Conservation (phyloP, 2,113 vertebrate species). For the Pristiophorus japonicus region DNA sequence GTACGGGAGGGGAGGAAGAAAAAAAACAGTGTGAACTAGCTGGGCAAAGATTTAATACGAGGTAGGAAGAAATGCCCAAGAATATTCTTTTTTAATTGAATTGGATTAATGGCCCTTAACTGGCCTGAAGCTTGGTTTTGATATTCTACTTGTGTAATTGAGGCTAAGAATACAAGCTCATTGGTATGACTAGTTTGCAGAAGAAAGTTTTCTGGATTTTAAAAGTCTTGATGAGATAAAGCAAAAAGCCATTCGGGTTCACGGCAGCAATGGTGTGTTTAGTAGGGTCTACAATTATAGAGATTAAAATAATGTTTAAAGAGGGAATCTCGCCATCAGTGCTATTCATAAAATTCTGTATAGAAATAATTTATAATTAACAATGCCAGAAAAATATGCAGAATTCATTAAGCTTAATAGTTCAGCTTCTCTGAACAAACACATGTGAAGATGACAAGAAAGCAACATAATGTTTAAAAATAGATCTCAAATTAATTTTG, state of each 20-base stretch:
- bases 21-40: neutral
- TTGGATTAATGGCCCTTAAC: neutral
- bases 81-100: neutral
- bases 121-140: neutral
- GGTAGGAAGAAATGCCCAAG: neutral
- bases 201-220: neutral
- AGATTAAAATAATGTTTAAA: neutral
- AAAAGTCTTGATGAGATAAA: neutral
- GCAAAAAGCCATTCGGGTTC: neutral
- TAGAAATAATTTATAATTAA: neutral
- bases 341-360: neutral
- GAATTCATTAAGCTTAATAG: neutral
- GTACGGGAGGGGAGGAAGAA: neutral
- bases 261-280: neutral
- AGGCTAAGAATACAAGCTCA: neutral
- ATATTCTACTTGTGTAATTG: neutral
- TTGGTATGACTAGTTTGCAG: neutral
- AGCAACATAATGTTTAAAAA: neutral
- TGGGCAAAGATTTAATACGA: neutral
- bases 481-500: neutral
- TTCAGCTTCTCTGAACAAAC: neutral
- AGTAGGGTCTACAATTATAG: neutral
- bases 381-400: neutral
- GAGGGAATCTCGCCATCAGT: neutral
- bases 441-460: neutral